Evolutionary conservation across 1,140 invertebrate species (phyloP).

Genomic region (Aphelenchoides fujianensis): DNA sequence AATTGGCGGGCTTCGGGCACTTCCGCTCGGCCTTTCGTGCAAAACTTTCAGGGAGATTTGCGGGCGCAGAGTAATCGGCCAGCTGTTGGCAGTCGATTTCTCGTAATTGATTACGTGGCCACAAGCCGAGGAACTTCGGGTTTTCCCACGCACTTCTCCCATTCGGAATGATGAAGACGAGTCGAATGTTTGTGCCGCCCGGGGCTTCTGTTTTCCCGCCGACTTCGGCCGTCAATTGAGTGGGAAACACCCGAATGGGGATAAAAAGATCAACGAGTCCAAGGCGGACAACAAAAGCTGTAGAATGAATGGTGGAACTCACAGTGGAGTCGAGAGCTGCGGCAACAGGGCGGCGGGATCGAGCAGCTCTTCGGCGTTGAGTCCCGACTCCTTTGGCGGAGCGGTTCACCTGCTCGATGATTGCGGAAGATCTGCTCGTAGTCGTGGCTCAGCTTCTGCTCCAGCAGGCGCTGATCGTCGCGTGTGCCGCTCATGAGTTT

Average conservation of each 20-base stretch:
- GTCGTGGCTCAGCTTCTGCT: neutral
- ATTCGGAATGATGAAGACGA: neutral
- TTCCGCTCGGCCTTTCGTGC: too few species aligned
- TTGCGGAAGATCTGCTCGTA: neutral
- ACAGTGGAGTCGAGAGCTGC: neutral
- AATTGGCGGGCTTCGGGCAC: too few species aligned
- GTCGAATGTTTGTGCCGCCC: neutral
- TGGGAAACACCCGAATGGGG: neutral
- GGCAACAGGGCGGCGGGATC: conserved; percentile 2
- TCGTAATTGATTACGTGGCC: too few species aligned
- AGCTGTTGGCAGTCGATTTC: neutral
- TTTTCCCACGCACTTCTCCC: neutral
- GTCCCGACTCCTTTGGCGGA: neutral
- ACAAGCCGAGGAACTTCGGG: too few species aligned
- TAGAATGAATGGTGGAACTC: too few species aligned
- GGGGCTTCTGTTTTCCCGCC: neutral
- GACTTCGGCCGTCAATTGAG: neutral
- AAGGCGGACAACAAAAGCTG: too few species aligned
- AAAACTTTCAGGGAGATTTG: too few species aligned
- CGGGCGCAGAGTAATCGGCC: neutral
- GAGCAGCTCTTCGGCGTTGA: neutral
- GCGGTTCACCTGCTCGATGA: neutral
- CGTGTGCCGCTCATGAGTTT: conserved; percentile 3
- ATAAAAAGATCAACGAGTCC: neutral
- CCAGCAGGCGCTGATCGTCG: neutral